Conservation (phyloP, 2,113 vertebrate genomes). For the Phasianus colchicus region DNA sequence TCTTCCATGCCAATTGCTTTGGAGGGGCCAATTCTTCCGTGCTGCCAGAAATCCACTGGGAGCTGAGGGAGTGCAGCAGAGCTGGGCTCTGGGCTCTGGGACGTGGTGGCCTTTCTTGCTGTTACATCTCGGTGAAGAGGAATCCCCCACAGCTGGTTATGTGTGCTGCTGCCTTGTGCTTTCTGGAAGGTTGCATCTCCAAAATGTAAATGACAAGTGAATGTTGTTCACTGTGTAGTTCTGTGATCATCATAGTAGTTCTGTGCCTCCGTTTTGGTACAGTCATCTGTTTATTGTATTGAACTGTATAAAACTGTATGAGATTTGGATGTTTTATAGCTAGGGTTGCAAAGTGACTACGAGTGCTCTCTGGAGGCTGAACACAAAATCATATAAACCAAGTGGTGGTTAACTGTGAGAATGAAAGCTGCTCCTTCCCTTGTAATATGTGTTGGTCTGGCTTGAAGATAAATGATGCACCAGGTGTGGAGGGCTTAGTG, state of each 20-base stretch:
- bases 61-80: background rate
- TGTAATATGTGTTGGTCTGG: accelerated
- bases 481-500: background rate
- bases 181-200: background rate
- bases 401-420: background rate
- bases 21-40: background rate
- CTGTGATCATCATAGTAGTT: background rate
- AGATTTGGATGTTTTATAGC: background rate
- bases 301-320: background rate
- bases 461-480: background rate
- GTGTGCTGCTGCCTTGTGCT: background rate
- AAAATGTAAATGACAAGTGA: constrained; percentile 14
- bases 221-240: background rate
- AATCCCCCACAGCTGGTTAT: accelerated
- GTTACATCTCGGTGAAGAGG: accelerated
- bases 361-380: background rate
- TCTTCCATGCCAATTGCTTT: background rate
- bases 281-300: background rate
- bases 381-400: background rate
- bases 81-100: background rate
- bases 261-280: background rate
- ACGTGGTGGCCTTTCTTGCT: background rate
- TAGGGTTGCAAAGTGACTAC: background rate
- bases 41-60: background rate
- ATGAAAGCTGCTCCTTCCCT: background rate